These are phyloP conservation scores for Macaca mulatta DNA, from an alignment of 2,113 vertebrate genomes.

Conservation along the genomic window DNA sequence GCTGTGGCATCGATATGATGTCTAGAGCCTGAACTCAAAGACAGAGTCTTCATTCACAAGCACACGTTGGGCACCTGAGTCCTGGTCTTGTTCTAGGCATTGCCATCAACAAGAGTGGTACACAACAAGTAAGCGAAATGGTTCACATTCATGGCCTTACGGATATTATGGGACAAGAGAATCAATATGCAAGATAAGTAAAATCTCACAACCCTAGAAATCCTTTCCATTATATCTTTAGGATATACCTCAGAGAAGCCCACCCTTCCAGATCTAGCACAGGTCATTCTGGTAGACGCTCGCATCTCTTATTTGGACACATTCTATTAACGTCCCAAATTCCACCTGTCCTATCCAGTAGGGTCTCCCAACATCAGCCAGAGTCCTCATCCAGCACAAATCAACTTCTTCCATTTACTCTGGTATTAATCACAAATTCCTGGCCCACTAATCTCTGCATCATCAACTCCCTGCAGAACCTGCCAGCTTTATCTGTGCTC, in stretches of 20 bases:
- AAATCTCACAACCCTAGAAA: not conserved
- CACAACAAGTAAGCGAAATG: not conserved
- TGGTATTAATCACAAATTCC: not conserved
- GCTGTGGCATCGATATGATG: accelerated
- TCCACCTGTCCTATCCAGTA: not conserved
- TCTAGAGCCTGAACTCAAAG: not conserved
- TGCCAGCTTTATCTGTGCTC: not conserved
- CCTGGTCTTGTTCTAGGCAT: not conserved
- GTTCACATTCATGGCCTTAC: not conserved
- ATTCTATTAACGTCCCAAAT: not conserved
- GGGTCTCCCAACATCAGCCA: not conserved
- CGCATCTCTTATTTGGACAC: not conserved
- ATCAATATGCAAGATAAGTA: not conserved
- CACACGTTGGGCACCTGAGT: not conserved
- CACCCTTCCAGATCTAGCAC: not conserved
- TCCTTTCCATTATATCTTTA: not conserved
- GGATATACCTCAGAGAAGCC: too few species aligned
- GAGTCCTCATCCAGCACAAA: not conserved
- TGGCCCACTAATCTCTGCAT: too few species aligned
- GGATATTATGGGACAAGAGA: not conserved
- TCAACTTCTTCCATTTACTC: not conserved
- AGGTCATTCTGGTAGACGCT: too few species aligned
- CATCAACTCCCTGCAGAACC: not conserved
- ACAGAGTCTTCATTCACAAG: not conserved
- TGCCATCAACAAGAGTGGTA: not conserved